Conservation (phyloP, 2,113 vertebrate genomes). For the Delphinapterus leucas region DNA sequence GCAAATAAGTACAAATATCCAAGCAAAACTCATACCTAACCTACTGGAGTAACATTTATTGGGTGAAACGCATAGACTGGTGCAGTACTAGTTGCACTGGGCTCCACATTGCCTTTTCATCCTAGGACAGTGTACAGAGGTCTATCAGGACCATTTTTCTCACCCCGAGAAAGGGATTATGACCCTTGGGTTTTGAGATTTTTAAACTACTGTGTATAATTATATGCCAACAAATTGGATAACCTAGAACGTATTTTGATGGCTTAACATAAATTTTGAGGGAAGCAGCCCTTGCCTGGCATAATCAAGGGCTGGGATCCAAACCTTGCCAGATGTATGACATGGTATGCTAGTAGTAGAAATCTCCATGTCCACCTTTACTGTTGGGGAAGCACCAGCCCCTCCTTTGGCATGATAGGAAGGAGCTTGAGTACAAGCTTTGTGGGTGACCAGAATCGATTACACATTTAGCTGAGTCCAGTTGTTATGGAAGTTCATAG, state of each 20-base stretch:
- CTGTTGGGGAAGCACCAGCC: neutral
- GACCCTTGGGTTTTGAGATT: neutral
- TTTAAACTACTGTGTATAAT: neutral
- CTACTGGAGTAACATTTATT: neutral
- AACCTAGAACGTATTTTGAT: neutral
- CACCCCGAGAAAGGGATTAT: neutral
- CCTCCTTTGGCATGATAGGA: neutral
- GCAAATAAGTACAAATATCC: neutral
- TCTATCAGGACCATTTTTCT: neutral
- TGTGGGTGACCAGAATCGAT: neutral
- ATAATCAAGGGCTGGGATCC: neutral
- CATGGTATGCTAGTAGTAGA: neutral
- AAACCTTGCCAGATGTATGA: neutral
- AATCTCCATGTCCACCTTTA: neutral
- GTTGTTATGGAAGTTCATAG: neutral
- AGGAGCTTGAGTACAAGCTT: neutral
- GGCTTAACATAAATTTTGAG: neutral
- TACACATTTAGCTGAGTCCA: neutral
- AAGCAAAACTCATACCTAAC: neutral
- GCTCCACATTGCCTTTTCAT: neutral
- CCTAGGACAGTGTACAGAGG: neutral
- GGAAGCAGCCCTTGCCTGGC: neutral
- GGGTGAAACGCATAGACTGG: neutral
- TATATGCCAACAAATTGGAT: neutral
- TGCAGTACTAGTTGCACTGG: neutral